Percentiles rank a stretch among this genome's conserved stretches.
Conservation (phyloP, 2,113 vertebrate genomes). For the Oxyura jamaicensis region DNA sequence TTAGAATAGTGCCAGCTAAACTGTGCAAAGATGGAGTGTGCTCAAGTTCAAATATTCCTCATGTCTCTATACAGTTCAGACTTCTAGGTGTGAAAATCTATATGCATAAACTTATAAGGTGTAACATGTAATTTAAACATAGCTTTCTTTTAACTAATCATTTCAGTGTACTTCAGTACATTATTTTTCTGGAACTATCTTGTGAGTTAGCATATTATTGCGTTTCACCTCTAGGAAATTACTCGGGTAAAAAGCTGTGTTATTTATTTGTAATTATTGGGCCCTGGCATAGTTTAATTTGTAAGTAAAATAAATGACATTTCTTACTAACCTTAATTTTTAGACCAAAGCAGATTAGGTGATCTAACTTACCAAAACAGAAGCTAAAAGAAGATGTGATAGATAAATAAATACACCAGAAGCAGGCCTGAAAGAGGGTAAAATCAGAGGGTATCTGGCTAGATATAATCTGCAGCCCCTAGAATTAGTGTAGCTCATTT, state of each 20-base stretch:
- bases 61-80: fast-evolving
- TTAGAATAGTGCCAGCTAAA: background rate
- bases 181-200: background rate
- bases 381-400: background rate
- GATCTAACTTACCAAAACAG: background rate
- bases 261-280: background rate
- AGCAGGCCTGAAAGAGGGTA: background rate
- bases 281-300: background rate
- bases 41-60: background rate
- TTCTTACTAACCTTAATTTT: background rate
- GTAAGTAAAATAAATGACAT: background rate
- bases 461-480: background rate
- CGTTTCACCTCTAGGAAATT: background rate
- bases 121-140: background rate
- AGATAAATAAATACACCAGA: background rate
- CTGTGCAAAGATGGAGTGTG: background rate
- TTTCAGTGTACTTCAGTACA: background rate
- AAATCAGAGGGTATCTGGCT: background rate
- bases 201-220: background rate
- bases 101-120: background rate
- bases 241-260: background rate
- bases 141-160: background rate
- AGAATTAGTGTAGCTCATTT: background rate
- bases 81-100: background rate
- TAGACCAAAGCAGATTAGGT: background rate